These are phyloP conservation scores for Macaria notata DNA, from an alignment of 2,888 invertebrate genomes.

Conservation along the genomic window DNA sequence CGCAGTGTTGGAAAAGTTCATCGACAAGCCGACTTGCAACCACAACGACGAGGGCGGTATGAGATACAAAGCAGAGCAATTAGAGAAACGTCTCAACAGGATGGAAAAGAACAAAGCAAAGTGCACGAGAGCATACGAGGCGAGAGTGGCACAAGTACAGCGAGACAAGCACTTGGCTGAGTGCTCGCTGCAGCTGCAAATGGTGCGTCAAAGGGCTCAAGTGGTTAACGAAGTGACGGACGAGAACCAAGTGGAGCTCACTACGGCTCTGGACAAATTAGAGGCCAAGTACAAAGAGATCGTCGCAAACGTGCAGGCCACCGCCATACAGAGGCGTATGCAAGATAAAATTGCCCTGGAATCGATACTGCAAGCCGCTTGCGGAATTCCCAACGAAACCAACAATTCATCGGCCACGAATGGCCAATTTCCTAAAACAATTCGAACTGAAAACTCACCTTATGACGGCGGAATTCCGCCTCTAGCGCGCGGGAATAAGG, in stretches of 20 bases:
- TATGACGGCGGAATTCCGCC: slow-evolving; percentile 52
- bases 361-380: slow-evolving; percentile 61
- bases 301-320: slow-evolving; percentile 68
- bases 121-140: slow-evolving; percentile 54
- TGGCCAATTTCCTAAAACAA: slow-evolving; percentile 43
- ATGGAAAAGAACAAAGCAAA: slow-evolving; percentile 62
- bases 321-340: slow-evolving; percentile 67
- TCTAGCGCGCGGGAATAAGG: slow-evolving; percentile 50
- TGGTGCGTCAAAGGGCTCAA: slow-evolving; percentile 64
- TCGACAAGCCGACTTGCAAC: slow-evolving; percentile 48
- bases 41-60: slow-evolving; percentile 40
- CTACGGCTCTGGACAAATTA: slow-evolving; percentile 59
- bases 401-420: slow-evolving; percentile 33
- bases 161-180: slow-evolving; percentile 66
- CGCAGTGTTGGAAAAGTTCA: slow-evolving; percentile 47
- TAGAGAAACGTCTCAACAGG: slow-evolving; percentile 64
- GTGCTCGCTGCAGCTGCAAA: slow-evolving; percentile 64
- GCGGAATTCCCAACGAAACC: slow-evolving; percentile 46
- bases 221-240: slow-evolving; percentile 58
- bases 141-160: slow-evolving; percentile 59
- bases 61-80: slow-evolving; percentile 46
- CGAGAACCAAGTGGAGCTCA: slow-evolving; percentile 61
- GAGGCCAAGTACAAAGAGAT: slow-evolving; percentile 72
- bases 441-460: slow-evolving; percentile 48
- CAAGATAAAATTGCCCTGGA: slow-evolving; percentile 70